These are phyloP conservation scores for Monopis laevigella DNA, from an alignment of 2,888 invertebrate genomes.

Conservation along the genomic window DNA sequence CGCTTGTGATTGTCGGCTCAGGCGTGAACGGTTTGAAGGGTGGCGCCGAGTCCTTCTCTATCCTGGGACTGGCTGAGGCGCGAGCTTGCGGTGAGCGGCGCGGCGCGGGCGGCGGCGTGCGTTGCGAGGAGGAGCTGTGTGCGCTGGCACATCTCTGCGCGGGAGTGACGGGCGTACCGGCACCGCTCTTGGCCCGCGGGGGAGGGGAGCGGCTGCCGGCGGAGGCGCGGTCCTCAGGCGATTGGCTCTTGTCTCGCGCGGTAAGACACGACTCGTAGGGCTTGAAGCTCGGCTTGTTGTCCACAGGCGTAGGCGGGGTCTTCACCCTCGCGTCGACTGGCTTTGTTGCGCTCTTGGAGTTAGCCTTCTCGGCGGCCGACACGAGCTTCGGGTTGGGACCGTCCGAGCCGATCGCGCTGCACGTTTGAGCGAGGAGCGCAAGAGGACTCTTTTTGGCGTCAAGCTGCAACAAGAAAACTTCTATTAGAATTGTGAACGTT, in stretches of 20 bases:
- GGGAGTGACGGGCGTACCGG: constrained; percentile 42
- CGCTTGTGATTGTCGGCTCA: constrained; percentile 74
- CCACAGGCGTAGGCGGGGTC: constrained; percentile 55
- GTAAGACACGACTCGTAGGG: constrained; percentile 77
- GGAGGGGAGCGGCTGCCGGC: constrained; percentile 64
- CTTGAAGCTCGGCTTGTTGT: constrained; percentile 74
- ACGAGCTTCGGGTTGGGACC: constrained; percentile 80
- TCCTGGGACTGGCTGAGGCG: constrained; percentile 25
- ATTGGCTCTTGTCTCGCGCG: constrained; percentile 71
- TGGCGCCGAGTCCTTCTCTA: constrained; percentile 70
- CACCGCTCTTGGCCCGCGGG: constrained; percentile 64
- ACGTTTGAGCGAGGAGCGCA: constrained; percentile 94
- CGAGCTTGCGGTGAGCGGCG: constrained; percentile 69
- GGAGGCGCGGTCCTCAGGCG: constrained; percentile 72
- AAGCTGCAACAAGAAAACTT: constrained; percentile 77
- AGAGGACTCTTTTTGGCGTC: constrained; percentile 98
- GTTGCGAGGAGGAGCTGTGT: constrained; percentile 77
- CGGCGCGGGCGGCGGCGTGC: constrained; percentile 68
- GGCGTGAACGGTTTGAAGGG: constrained; percentile 72
- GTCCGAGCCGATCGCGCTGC: constrained; percentile 96
- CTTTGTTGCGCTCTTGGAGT: constrained; percentile 57
- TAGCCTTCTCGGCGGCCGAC: constrained; percentile 77
- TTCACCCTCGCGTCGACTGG: constrained; percentile 69
- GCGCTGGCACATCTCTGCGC: constrained; percentile 77
- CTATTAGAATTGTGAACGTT: no score